Evolutionary conservation across 2,113 vertebrate species (phyloP).

Genomic region (Cavia porcellus): DNA sequence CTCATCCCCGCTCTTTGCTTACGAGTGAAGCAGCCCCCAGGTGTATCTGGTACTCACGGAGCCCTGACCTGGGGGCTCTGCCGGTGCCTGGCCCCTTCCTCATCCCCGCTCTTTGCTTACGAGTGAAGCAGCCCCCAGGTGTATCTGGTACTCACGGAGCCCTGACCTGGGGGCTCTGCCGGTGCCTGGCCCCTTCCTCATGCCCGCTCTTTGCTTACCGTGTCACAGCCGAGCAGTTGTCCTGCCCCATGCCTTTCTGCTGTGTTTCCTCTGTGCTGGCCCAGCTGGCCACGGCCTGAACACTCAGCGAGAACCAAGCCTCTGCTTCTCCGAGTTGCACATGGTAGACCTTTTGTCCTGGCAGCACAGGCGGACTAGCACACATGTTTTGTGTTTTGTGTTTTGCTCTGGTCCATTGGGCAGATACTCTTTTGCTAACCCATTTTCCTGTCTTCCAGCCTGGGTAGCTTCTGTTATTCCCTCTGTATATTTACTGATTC

Average conservation of each 20-base stretch:
- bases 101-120: no score
- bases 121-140: not conserved
- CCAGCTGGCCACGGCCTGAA: not conserved
- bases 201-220: not conserved
- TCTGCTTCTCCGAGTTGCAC: not conserved
- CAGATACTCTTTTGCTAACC: accelerated
- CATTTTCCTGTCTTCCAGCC: not conserved
- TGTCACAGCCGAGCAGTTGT: not conserved
- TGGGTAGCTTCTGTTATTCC: not conserved
- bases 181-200: not conserved
- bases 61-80: not conserved
- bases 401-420: accelerated
- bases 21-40: not conserved
- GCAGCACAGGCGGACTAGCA: not conserved
- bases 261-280: not conserved
- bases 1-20: no score
- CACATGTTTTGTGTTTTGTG: not conserved
- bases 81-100: not conserved
- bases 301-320: not conserved
- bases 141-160: not conserved
- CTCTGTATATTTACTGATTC: not conserved
- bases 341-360: not conserved
- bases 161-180: not conserved
- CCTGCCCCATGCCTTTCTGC: not conserved
- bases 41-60: not conserved